Conservation (phyloP, 2,113 vertebrate genomes). For the Rhea pennata region DNA sequence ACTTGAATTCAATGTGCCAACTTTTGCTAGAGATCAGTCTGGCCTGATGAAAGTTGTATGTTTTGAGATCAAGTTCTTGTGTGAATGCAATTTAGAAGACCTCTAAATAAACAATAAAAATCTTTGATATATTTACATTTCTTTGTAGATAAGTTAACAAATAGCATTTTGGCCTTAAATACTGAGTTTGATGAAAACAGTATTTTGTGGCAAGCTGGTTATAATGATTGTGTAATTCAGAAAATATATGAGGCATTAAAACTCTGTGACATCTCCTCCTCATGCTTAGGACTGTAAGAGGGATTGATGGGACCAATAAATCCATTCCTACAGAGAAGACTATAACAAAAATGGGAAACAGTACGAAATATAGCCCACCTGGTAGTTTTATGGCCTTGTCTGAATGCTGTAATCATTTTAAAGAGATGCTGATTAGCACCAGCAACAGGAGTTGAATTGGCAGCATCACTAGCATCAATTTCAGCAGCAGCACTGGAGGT, state of each 20-base stretch:
- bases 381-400: constrained; percentile 29
- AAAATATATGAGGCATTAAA: constrained; percentile 67
- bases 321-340: constrained; percentile 57
- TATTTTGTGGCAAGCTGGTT: constrained; percentile 46
- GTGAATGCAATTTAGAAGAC: neutral
- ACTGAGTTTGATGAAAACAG: constrained; percentile 4
- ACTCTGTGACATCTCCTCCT: constrained; percentile 47
- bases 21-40: neutral
- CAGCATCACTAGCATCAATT: constrained; percentile 48
- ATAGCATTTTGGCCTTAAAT: constrained; percentile 34
- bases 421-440: constrained; percentile 58
- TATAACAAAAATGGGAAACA: constrained; percentile 53
- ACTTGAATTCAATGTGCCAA: neutral
- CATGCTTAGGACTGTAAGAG: constrained; percentile 62
- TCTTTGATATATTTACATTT: neutral
- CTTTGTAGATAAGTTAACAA: constrained; percentile 39
- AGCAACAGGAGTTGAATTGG: constrained; percentile 52
- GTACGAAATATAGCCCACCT: constrained; percentile 43
- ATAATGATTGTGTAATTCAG: constrained; percentile 52
- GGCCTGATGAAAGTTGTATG: neutral
- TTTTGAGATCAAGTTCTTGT: neutral
- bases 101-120: constrained; percentile 1
- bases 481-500: constrained; percentile 13
- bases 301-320: constrained; percentile 74
- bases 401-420: constrained; percentile 39